Conservation (phyloP, 1,140 invertebrate species). For the Drosophila eugracilis region DNA sequence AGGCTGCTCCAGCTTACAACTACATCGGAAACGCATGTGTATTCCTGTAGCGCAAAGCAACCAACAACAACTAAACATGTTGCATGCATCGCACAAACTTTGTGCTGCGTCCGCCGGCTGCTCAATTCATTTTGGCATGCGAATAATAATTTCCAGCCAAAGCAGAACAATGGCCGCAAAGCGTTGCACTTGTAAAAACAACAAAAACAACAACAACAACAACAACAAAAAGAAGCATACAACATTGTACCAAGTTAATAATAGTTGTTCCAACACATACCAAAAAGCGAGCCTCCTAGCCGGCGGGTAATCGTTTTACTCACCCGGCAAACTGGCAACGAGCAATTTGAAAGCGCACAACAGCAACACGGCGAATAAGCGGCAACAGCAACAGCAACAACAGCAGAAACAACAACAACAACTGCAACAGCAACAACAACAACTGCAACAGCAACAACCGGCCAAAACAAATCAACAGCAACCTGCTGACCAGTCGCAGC, state of each 20-base stretch:
- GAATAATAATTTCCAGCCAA: constrained; percentile 80
- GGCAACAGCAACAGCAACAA: constrained; percentile 57
- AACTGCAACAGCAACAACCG: constrained; percentile 45
- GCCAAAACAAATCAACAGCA: constrained; percentile 69
- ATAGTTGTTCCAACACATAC: constrained; percentile 83
- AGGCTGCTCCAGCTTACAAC: neutral
- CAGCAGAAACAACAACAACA: too few species aligned
- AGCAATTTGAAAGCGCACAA: constrained; percentile 71
- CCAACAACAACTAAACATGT: constrained; percentile 74
- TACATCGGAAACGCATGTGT: constrained; percentile 28
- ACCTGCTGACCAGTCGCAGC: constrained; percentile 71
- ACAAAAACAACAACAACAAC: constrained; percentile 9
- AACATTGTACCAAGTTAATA: constrained; percentile 68
- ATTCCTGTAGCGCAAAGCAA: too few species aligned
- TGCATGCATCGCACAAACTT: constrained; percentile 59
- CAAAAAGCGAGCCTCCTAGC: constrained; percentile 71
- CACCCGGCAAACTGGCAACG: constrained; percentile 70
- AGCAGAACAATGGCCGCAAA: constrained; percentile 80
- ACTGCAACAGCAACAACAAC: too few species aligned
- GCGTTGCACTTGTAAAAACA: constrained; percentile 52
- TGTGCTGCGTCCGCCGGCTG: constrained; percentile 41
- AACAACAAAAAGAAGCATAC: constrained; percentile 42
- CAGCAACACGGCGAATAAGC: constrained; percentile 36
- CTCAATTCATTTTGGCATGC: constrained; percentile 83
- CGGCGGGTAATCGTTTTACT: constrained; percentile 83